These are phyloP conservation scores for Oreochromis spilurus DNA, from an alignment of 2,113 vertebrate species.

Conservation along the genomic window DNA sequence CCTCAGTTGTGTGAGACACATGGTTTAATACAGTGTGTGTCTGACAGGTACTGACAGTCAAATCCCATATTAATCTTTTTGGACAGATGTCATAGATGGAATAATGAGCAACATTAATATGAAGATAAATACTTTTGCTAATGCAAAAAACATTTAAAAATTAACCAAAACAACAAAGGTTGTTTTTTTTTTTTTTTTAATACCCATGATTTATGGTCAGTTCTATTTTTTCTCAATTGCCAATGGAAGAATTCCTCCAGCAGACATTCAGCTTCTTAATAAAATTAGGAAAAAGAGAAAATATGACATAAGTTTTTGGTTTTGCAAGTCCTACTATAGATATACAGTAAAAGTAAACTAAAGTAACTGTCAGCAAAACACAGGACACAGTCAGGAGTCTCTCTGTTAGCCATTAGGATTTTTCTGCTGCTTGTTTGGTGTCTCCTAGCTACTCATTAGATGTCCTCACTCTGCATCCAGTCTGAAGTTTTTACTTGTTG, in stretches of 20 bases:
- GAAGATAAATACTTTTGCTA: not conserved
- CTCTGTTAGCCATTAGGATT: not conserved
- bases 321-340: not conserved
- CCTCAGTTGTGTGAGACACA: not conserved
- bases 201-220: not conserved
- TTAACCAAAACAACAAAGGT: not conserved
- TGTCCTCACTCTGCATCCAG: not conserved
- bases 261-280: not conserved
- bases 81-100: not conserved
- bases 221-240: not conserved
- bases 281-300: not conserved
- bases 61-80: not conserved
- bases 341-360: not conserved
- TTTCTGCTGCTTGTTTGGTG: not conserved
- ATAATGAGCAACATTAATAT: not conserved
- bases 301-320: not conserved
- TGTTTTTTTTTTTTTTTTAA: fast-evolving
- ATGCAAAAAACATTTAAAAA: not conserved
- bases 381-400: not conserved
- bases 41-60: not conserved
- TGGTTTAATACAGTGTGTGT: not conserved
- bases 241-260: not conserved
- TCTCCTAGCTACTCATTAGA: not conserved
- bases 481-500: not conserved
- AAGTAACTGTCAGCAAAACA: not conserved